phyloP scores from a whole-genome alignment of 2,888 invertebrate genomes.

The Caenorhabditis doughertyi region DNA sequence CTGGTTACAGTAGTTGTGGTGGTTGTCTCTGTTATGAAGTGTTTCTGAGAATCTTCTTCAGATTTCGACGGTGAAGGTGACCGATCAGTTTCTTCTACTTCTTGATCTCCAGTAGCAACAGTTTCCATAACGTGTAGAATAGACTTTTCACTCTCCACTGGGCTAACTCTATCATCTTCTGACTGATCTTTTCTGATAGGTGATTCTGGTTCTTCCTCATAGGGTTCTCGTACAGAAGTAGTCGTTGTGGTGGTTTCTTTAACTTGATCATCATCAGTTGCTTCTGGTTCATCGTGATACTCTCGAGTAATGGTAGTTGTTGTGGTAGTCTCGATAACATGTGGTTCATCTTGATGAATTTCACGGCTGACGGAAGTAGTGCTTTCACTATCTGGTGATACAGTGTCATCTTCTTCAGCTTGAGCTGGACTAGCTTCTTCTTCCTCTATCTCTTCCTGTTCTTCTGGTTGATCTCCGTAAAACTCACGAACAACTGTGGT shows the following conservation, averaged over 20 bases:
- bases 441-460: not conserved
- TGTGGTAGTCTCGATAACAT: conserved; percentile 27
- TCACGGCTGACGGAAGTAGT: conserved; percentile 27
- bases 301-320: conserved; percentile 37
- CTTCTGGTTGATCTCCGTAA: conserved; percentile 28
- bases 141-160: conserved; percentile 3
- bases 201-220: conserved; percentile 32
- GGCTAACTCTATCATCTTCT: not conserved
- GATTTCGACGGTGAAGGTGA: conserved; percentile 4
- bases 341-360: conserved; percentile 11
- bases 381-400: not conserved
- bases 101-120: conserved; percentile 4
- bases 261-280: not conserved
- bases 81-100: not conserved
- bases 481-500: conserved; percentile 44
- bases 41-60: conserved; percentile 6
- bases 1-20: conserved; percentile 28
- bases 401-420: not conserved
- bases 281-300: conserved; percentile 40
- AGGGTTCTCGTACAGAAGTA: conserved; percentile 32
- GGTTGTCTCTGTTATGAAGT: conserved; percentile 26
- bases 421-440: not conserved
- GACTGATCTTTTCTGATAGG: not conserved
- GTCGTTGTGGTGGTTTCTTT: conserved; percentile 41
- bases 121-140: conserved; percentile 27